Conservation (phyloP, 1,140 invertebrate genomes). For the Mesaphorura yosii region DNA sequence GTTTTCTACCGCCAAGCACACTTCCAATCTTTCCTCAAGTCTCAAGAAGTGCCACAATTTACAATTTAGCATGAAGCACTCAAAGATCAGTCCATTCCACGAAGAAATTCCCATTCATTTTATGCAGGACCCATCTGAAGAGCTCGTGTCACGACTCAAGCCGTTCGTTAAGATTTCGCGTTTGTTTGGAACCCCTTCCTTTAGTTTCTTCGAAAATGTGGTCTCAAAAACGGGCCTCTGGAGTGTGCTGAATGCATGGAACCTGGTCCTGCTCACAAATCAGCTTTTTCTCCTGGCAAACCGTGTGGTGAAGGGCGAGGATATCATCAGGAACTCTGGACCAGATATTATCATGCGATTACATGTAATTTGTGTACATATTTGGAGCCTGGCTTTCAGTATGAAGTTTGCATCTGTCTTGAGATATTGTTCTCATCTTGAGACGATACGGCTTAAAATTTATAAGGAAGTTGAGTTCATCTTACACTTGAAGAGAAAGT, state of each 20-base stretch:
- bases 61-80: too few relatives aligned
- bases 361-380: slow-evolving; percentile 24
- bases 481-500: slow-evolving; percentile 13
- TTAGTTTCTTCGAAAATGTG: slow-evolving; percentile 20
- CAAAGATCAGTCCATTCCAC: slow-evolving; percentile 14
- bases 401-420: slow-evolving; percentile 10
- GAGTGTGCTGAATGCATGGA: slow-evolving; percentile 16
- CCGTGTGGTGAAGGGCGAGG: slow-evolving; percentile 11
- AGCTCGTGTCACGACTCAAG: slow-evolving; percentile 23
- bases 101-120: slow-evolving; percentile 29
- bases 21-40: too few relatives aligned
- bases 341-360: slow-evolving; percentile 20
- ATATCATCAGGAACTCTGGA: slow-evolving; percentile 26
- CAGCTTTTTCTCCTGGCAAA: slow-evolving; percentile 19
- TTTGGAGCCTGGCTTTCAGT: slow-evolving; percentile 23
- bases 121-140: slow-evolving; percentile 27
- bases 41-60: too few relatives aligned
- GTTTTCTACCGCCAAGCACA: too few relatives aligned
- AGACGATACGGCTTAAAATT: slow-evolving; percentile 28
- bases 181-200: slow-evolving; percentile 23
- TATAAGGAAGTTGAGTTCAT: slow-evolving; percentile 7
- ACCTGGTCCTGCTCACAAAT: slow-evolving; percentile 20
- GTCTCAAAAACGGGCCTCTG: slow-evolving; percentile 18
- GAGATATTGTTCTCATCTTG: slow-evolving; percentile 16
- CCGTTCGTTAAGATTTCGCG: slow-evolving; percentile 24